Percentiles rank a stretch among this genome's conserved stretches.
phyloP scores from a whole-genome alignment of 2,888 invertebrate genomes.

The Phaonia tiefii region DNA sequence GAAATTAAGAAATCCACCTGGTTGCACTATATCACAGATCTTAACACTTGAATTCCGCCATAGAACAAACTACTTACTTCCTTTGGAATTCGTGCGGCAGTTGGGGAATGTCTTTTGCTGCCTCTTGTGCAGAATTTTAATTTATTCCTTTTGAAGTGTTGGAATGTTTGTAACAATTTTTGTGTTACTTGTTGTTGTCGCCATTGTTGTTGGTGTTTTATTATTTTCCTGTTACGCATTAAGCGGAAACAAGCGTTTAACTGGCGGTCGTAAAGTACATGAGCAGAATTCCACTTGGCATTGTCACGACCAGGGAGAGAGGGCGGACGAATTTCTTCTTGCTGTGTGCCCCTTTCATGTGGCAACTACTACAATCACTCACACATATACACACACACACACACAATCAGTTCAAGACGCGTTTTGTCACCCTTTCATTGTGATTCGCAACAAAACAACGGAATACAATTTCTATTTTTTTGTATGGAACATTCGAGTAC shows the following conservation, averaged over 20 bases:
- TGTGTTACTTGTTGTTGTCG: slow-evolving; percentile 14
- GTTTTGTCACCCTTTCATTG: slow-evolving; percentile 65
- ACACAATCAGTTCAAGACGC: slow-evolving; percentile 8
- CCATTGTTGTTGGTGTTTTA: slow-evolving; percentile 38
- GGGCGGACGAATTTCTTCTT: too few species aligned
- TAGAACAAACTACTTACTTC: slow-evolving; percentile 10
- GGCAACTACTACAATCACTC: slow-evolving; percentile 26
- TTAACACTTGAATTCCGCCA: slow-evolving; percentile 30
- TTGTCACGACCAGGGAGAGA: slow-evolving; percentile 15
- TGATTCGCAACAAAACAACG: slow-evolving; percentile 46
- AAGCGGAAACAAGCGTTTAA: slow-evolving; percentile 63
- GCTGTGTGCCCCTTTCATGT: slow-evolving; percentile 7
- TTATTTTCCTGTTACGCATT: slow-evolving; percentile 53
- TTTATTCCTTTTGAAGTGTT: slow-evolving; percentile 32
- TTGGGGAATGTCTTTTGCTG: background rate
- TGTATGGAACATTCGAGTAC: background rate
- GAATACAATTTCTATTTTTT: slow-evolving; percentile 53
- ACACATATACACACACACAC: background rate
- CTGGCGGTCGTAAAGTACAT: slow-evolving; percentile 58
- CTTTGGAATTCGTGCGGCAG: slow-evolving; percentile 24
- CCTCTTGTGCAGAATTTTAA: slow-evolving; percentile 14
- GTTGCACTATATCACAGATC: background rate
- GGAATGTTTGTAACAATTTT: slow-evolving; percentile 39
- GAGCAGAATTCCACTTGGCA: slow-evolving; percentile 20
- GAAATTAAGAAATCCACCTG: too few species aligned